Base-by-base conservation (phyloP, 2,797 vertebrate genomes). In the Microctenopoma steveboyesi region DNA sequence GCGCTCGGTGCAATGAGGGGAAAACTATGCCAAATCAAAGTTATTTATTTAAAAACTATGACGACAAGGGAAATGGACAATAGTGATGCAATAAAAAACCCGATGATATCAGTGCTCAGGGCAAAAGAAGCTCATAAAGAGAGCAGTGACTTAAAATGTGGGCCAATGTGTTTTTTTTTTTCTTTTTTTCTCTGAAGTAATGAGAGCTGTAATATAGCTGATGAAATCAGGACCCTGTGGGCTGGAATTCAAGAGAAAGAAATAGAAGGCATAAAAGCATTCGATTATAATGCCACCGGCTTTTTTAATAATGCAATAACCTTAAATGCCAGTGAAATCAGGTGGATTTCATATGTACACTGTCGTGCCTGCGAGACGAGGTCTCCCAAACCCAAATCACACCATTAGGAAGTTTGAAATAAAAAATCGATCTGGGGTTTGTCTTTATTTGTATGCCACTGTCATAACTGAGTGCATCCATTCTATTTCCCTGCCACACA, bases 61-160 rank as follows among this genome's bases (percentile, higher is more conserved):
- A 76, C 68, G 82, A 67, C 57, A 76, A 79, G 66, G 72, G 55
- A 78, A 78, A 86, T 50, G 80, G 86, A 91, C 90, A 88, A 82
- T 83, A 72, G 78, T 83, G 74, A 75, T 59, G 83, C 81, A 90
- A 89, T 88, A 87, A 91, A 83, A 62, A 78, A 60, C 43, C 51
- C 62, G 75, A 90, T 83, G 79, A 84, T 88, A 88, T 87, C 78
- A 74, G 72, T 25, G 91, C 91, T 90, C 56, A 33, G 72, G 86
- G 94, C 89, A 56, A 84, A 69, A 88, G 74, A 90, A 92, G 87
- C 89, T 92, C 91, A 92, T 93, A 92, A 92, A 90, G 85, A 72
- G 70, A 83, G 73, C 63, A 89, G 78, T 72, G 88, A 86, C 83
- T 89, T 90, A 73, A 91, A 88, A 90, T 76, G 84, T 84, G 81